phyloP scores from a whole-genome alignment of 1,140 invertebrate genomes.

The Calosoma granatense region DNA sequence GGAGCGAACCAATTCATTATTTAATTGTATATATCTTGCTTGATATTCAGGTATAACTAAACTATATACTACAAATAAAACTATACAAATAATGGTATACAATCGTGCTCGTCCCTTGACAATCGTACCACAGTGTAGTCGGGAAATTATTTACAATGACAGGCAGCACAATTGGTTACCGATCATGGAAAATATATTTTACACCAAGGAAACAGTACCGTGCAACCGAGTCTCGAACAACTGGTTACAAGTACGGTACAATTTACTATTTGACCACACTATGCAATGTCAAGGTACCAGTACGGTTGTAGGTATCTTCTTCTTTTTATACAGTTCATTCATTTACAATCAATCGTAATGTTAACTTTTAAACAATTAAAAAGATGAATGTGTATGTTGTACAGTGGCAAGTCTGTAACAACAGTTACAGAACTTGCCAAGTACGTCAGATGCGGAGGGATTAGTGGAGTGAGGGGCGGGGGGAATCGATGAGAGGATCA shows the following conservation, averaged over 20 bases:
- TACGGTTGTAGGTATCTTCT: neutral
- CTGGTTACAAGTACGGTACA: neutral
- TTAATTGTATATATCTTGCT: constrained; percentile 12
- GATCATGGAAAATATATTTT: constrained; percentile 13
- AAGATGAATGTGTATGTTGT: neutral
- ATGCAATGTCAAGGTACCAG: neutral
- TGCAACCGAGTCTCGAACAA: too few species aligned
- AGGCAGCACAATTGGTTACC: too few species aligned
- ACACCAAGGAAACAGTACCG: neutral
- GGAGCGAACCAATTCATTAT: constrained; percentile 11
- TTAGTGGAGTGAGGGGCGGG: neutral
- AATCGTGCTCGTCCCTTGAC: constrained; percentile 2
- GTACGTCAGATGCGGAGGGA: neutral
- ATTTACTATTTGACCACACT: neutral
- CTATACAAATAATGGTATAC: constrained; percentile 11
- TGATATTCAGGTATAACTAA: constrained; percentile 15
- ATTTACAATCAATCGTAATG: constrained; percentile 4
- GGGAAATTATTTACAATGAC: constrained; percentile 15
- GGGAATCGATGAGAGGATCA: neutral
- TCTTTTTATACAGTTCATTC: constrained; percentile 3
- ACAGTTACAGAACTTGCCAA: too few species aligned
- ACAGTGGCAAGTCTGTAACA: too few species aligned
- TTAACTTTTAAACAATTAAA: constrained; percentile 2
- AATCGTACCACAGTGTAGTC: constrained; percentile 13
- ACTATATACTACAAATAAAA: constrained; percentile 16